Conservation (phyloP, 1,140 invertebrate species). For the Heliconius eleuchia region DNA sequence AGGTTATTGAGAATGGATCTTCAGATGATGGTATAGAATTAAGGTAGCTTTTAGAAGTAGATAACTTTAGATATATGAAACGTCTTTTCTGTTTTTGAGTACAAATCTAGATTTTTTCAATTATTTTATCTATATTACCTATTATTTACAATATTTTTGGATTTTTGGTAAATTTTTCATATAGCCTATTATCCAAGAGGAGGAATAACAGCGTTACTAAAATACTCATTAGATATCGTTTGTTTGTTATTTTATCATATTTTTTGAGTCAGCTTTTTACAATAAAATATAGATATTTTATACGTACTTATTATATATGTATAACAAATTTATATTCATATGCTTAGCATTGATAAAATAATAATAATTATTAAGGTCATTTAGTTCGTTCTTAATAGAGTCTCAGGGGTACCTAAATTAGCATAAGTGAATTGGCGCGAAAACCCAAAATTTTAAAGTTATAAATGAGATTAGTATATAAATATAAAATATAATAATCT, state of each 20-base stretch:
- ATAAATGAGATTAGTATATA: not conserved
- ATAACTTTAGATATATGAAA: not conserved
- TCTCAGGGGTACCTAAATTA: constrained; percentile 37
- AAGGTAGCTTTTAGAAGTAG: not conserved
- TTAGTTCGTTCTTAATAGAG: constrained; percentile 16
- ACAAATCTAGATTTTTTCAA: not conserved
- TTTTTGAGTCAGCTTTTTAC: too few relatives aligned
- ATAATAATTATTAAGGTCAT: not conserved
- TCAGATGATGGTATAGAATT: constrained; percentile 51
- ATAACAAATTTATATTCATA: too few relatives aligned
- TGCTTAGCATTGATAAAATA: not conserved
- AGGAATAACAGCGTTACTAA: too few relatives aligned
- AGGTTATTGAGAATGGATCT: constrained; percentile 51
- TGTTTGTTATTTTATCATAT: too few relatives aligned
- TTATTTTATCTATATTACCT: too few relatives aligned
- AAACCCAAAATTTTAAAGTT: not conserved
- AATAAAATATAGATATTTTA: too few relatives aligned
- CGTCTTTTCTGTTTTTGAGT: not conserved
- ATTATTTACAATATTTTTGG: too few relatives aligned
- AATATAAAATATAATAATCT: not conserved
- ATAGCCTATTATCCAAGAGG: too few relatives aligned
- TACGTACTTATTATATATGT: too few relatives aligned
- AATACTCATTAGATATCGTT: too few relatives aligned
- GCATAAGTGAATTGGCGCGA: constrained; percentile 8
- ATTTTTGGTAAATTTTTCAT: too few relatives aligned